Conservation (phyloP, 23 tunicate species). For the Clavelina lepadiformis region DNA sequence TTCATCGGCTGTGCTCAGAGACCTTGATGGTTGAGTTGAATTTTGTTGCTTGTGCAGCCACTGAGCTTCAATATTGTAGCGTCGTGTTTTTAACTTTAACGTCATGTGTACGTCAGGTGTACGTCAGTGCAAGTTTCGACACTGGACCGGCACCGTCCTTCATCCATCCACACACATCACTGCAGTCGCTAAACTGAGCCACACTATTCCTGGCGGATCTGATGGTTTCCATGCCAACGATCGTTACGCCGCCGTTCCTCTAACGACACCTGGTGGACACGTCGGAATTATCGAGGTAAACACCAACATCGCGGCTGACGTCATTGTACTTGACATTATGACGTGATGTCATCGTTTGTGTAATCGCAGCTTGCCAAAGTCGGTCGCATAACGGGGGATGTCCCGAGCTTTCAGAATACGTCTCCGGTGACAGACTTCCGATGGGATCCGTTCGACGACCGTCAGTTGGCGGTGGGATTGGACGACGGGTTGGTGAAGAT, state of each 20-base stretch:
- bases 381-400: slow-evolving; percentile 38
- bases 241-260: slow-evolving; percentile 60
- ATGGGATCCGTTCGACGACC: slow-evolving; percentile 74
- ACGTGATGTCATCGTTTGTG: neutral
- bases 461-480: slow-evolving; percentile 53
- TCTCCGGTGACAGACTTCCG: slow-evolving; percentile 44
- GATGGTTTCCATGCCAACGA: slow-evolving; percentile 54
- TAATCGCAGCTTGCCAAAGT: slow-evolving; percentile 42
- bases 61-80: too few species aligned
- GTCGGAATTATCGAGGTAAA: slow-evolving; percentile 61
- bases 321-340: neutral
- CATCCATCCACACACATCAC: slow-evolving; percentile 82
- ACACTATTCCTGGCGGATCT: slow-evolving; percentile 28
- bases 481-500: slow-evolving; percentile 55
- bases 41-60: too few species aligned
- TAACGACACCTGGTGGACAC: slow-evolving; percentile 71
- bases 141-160: slow-evolving; percentile 60
- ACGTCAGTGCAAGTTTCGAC: slow-evolving; percentile 73
- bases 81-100: too few species aligned
- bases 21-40: too few species aligned
- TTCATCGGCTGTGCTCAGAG: too few species aligned
- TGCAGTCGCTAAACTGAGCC: slow-evolving; percentile 26
- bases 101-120: slow-evolving; percentile 58
- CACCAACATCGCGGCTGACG: too few species aligned
- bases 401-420: slow-evolving; percentile 38